A percentile compares a stretch with the other conserved stretches of the same genome.
These are phyloP conservation scores for Cheilosia vernalis DNA, from an alignment of 2,888 invertebrate species.

Conservation along the genomic window DNA sequence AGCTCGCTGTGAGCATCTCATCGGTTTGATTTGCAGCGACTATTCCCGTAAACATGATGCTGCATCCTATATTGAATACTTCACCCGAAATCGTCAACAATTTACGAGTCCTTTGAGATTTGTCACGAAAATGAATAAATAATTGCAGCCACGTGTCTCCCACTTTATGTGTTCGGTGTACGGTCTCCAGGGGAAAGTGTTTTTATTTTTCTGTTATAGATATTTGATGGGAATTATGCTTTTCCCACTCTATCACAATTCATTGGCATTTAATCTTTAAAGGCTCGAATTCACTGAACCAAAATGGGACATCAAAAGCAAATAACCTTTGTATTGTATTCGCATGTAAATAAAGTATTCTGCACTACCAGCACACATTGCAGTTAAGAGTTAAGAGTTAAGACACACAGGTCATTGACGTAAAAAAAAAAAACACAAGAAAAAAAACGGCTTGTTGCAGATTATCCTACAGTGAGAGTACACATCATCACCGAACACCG, in stretches of 20 bases:
- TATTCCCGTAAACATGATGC: too few species aligned
- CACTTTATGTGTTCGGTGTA: too few species aligned
- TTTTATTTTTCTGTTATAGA: too few species aligned
- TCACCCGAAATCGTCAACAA: neutral
- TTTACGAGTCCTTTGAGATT: neutral
- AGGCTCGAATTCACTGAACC: constrained; percentile 10
- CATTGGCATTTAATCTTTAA: constrained; percentile 29
- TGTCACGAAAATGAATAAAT: too few species aligned
- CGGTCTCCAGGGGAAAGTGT: too few species aligned
- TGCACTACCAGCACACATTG: constrained; percentile 12
- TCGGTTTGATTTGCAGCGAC: too few species aligned
- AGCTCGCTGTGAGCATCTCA: too few species aligned
- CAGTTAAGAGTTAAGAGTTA: neutral
- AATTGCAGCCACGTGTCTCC: too few species aligned
- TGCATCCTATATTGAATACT: too few species aligned
- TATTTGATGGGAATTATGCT: too few species aligned
- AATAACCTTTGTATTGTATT: constrained; percentile 12
- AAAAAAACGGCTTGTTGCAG: constrained; percentile 7
- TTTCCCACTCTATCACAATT: constrained; percentile 2
- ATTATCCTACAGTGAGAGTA: constrained; percentile 44
- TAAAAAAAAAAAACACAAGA: constrained; percentile 28
- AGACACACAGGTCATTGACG: constrained; percentile 59
- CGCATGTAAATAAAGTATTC: constrained; percentile 27
- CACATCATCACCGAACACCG: constrained; percentile 35
- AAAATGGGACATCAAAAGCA: constrained; percentile 16